phyloP scores from a whole-genome alignment of 2,113 vertebrate genomes.

The Lepus europaeus region DNA sequence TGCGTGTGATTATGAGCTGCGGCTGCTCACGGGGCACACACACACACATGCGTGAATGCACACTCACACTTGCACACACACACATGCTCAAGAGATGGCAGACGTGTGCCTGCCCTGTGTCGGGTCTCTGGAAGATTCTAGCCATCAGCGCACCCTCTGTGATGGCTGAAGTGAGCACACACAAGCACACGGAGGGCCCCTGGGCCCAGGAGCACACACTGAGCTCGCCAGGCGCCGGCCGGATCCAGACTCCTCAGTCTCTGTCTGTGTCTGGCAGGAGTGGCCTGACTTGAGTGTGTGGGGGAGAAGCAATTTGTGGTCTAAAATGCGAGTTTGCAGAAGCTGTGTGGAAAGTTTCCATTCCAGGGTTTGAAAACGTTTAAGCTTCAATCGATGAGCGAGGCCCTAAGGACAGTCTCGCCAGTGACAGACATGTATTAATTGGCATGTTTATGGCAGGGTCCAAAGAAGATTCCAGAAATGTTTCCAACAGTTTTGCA shows the following conservation, averaged over 20 bases:
- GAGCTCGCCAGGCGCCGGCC: background rate
- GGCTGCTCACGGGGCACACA: background rate
- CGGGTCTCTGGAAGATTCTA: too few species aligned
- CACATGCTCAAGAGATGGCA: background rate
- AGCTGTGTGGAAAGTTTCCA: background rate
- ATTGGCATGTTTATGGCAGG: background rate
- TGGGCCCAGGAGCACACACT: background rate
- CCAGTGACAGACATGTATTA: background rate
- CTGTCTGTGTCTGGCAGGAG: background rate
- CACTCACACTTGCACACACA: too few species aligned
- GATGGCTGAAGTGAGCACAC: too few species aligned
- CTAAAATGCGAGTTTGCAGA: background rate
- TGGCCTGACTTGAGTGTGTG: background rate
- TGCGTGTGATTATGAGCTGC: background rate
- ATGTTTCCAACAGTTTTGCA: background rate
- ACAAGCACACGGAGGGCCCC: too few species aligned
- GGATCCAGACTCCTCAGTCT: too few species aligned
- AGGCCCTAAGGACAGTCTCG: background rate
- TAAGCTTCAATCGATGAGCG: background rate
- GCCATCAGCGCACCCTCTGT: too few species aligned
- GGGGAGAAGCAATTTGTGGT: background rate
- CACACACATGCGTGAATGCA: background rate
- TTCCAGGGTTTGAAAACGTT: background rate
- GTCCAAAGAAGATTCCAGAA: background rate
- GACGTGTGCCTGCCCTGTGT: too few species aligned